Evolutionary conservation across 2,797 vertebrate genomes (phyloP).

Genomic region (Semaprochilodus insignis): DNA sequence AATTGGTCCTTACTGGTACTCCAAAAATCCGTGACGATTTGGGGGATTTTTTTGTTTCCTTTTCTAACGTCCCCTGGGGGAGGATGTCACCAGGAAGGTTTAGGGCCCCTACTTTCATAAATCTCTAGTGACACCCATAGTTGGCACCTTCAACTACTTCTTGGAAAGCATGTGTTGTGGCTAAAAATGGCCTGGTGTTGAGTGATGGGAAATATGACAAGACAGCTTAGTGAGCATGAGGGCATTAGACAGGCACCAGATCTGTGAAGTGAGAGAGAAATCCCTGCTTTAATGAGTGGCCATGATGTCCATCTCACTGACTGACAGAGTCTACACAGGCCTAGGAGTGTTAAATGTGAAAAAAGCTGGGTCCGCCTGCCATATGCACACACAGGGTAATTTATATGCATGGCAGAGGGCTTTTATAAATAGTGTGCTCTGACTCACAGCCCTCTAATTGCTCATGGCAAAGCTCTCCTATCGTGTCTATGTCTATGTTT

Average conservation of each 20-base stretch:
- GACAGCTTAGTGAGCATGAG: slow-evolving; percentile 33
- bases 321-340: slow-evolving; percentile 46
- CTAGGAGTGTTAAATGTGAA: slow-evolving; percentile 50
- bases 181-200: slow-evolving; percentile 9
- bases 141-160: neutral
- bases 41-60: too few species aligned
- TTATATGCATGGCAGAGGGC: slow-evolving; percentile 60
- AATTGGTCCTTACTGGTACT: too few species aligned
- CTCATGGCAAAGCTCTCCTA: slow-evolving; percentile 60
- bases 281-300: slow-evolving; percentile 49
- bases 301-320: slow-evolving; percentile 47
- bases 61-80: too few species aligned
- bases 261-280: slow-evolving; percentile 40
- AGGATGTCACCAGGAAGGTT: too few species aligned
- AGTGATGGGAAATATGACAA: slow-evolving; percentile 33
- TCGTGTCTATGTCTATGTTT: slow-evolving; percentile 16
- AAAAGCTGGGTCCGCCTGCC: slow-evolving; percentile 26
- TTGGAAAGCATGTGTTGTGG: slow-evolving; percentile 9
- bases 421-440: slow-evolving; percentile 68
- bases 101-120: too few species aligned
- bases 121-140: neutral
- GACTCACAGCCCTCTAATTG: slow-evolving; percentile 74
- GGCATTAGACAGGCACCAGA: slow-evolving; percentile 17
- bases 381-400: slow-evolving; percentile 58
- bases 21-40: too few species aligned